Evolutionary conservation across 1,140 invertebrate genomes (phyloP).

Genomic region (Himalopsyche phryganea): DNA sequence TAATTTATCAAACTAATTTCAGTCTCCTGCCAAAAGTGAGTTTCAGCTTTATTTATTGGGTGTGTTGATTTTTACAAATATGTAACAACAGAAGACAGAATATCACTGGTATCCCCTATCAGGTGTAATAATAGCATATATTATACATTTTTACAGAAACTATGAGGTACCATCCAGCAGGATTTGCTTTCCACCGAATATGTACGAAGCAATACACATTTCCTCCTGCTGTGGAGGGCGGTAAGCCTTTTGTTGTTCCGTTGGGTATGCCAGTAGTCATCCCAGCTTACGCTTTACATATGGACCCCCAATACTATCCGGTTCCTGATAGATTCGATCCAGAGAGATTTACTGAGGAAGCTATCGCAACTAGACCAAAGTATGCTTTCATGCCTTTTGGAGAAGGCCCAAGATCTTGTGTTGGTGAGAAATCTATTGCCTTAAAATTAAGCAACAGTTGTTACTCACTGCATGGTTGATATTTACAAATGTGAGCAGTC

Average conservation of each 20-base stretch:
- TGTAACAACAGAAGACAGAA: no score
- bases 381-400: constrained; percentile 55
- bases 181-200: constrained; percentile 8
- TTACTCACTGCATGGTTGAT: no score
- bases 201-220: constrained; percentile 19
- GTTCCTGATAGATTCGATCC: constrained; percentile 61
- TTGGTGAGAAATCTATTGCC: constrained; percentile 34
- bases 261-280: constrained; percentile 37
- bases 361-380: constrained; percentile 37
- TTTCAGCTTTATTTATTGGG: no score
- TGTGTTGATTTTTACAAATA: no score
- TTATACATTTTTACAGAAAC: constrained; percentile 21
- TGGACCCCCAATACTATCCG: constrained; percentile 50
- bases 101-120: no score
- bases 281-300: constrained; percentile 36
- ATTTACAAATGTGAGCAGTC: no score
- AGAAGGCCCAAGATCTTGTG: constrained; percentile 52
- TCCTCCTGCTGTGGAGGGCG: constrained; percentile 14
- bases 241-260: constrained; percentile 32
- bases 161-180: constrained; percentile 22
- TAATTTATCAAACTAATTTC: no score
- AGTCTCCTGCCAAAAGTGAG: no score
- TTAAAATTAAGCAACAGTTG: neutral
- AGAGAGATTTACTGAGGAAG: constrained; percentile 53
- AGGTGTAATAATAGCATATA: no score